phyloP scores from a whole-genome alignment of 2,888 invertebrate species.

The Parelbella ahira region DNA sequence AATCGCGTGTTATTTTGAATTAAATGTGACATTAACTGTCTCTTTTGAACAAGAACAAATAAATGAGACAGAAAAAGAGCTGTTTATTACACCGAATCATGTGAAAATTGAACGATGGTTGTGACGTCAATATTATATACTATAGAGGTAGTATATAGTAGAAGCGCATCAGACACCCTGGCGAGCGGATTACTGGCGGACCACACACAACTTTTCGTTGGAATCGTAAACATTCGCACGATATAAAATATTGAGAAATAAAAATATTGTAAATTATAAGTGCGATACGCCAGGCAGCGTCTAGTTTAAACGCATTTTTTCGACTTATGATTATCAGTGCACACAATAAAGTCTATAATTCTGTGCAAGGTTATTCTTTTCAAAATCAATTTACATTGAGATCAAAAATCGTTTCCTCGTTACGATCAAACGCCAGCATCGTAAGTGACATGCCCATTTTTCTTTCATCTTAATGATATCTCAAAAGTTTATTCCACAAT shows the following conservation, averaged over 20 bases:
- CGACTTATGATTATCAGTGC: not conserved
- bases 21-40: conserved; percentile 1
- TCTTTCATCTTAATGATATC: conserved; percentile 11
- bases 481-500: not conserved
- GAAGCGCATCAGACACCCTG: conserved; percentile 30
- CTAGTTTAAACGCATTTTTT: not conserved
- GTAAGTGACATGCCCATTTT: conserved; percentile 16
- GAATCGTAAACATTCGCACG: conserved; percentile 29
- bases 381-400: too few relatives aligned
- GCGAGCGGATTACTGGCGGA: too few relatives aligned
- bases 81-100: conserved; percentile 12
- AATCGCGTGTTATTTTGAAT: conserved; percentile 10
- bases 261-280: conserved; percentile 4
- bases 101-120: conserved; percentile 29
- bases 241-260: conserved; percentile 27
- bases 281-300: too few relatives aligned
- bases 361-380: too few relatives aligned
- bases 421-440: conserved; percentile 3
- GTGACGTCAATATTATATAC: conserved; percentile 49
- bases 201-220: conserved; percentile 15
- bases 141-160: conserved; percentile 24
- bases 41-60: not conserved
- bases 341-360: conserved; percentile 6
- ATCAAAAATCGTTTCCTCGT: not conserved
- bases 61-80: conserved; percentile 7